Evolutionary conservation across 2,888 invertebrate species (phyloP).

Genomic region (Orchesella flavescens): DNA sequence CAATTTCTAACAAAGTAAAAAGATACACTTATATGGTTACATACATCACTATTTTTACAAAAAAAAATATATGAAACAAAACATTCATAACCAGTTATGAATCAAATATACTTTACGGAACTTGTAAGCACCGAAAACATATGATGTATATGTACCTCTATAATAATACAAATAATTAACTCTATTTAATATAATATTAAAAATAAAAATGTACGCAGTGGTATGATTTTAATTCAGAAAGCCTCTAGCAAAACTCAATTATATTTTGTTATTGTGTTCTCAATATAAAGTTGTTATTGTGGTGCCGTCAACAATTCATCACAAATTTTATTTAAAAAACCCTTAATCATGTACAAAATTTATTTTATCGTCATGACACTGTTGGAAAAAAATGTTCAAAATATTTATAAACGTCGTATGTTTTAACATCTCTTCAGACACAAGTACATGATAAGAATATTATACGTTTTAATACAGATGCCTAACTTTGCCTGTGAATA

Average conservation of each 20-base stretch:
- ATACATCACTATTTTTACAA: neutral
- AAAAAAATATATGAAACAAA: neutral
- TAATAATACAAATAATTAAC: neutral
- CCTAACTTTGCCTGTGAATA: neutral
- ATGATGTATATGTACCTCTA: neutral
- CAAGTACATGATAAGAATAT: no score
- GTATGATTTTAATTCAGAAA: neutral
- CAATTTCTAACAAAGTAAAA: conserved; percentile 42
- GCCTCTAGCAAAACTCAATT: neutral
- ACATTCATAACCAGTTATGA: neutral
- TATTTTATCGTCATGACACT: neutral
- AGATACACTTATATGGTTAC: neutral
- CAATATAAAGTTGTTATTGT: conserved; percentile 14
- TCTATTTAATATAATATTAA: neutral
- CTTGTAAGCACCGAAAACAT: neutral
- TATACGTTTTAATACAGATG: neutral
- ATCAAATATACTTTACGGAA: no score
- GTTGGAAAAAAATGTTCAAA: neutral
- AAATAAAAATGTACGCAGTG: neutral
- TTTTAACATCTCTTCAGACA: no score
- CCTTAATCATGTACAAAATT: conserved; percentile 38
- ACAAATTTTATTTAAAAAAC: neutral
- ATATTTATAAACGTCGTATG: no score
- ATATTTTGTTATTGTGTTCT: conserved; percentile 10
- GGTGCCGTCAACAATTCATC: conserved; percentile 21